Base-by-base conservation (phyloP, 2,888 invertebrate genomes). In the Diogma glabrata region DNA sequence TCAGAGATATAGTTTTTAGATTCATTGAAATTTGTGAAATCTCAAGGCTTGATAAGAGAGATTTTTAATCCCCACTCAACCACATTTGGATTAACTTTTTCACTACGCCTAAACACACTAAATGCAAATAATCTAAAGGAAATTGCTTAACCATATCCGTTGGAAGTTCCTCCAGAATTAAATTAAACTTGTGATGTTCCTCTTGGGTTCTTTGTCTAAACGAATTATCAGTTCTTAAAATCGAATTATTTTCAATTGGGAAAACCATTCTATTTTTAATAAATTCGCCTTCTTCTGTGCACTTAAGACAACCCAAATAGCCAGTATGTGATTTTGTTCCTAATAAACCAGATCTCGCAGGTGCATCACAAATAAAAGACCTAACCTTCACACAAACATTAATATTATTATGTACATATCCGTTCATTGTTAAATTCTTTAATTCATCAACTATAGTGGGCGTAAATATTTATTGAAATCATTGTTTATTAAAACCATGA, bases 121-220 rank as follows among this genome's bases (percentile, higher is more conserved):
- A 36, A 36, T 36, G 10, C 16, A 36, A 36, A 36, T 36, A 36
- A 6, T 38, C 38, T 38, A 38, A 9, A 16, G 38, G 38, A 38
- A 38, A 17, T 38, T 38, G 38, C 10, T 9, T 53, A 50, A 55
- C 53, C 52, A 60, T 55, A 45, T 56, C 53, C 9, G 53, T 53
- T 50, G 54, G 45, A 8, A 56, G 23, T 28, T 55, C 52, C 23
- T 38, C 36, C 26, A 60, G 47, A 40, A 53, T 50, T 20, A 58
- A 57, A 28, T 24, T 49, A 22, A 53, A 53, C 22, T 46, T 45
- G 48, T 57, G 56, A 51, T 58, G 56, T 43, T 57, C 54, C 26
- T 45, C 51, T 33, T 59, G 50, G n/a, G 14, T 8, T 36, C 50
- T 50, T 20, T 52, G 46, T 52, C 24, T 46, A 47, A 53, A 55